Evolutionary conservation across 2,888 invertebrate genomes (phyloP), one percentile per base, ranked within the genome.

Genomic region (Steinernema scapterisci): DNA sequence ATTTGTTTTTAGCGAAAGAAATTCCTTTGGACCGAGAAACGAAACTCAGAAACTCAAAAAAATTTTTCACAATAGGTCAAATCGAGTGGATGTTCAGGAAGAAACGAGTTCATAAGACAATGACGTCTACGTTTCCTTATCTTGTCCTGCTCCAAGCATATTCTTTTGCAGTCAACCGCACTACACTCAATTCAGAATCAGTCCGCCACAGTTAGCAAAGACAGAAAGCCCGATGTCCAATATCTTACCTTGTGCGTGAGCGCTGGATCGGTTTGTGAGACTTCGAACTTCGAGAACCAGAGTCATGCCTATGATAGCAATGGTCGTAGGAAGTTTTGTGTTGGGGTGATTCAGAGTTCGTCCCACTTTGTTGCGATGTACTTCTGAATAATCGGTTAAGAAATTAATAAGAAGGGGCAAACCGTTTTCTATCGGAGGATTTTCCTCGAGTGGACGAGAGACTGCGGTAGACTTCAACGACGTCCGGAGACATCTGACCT

Each of bases 201-300:
- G n/a, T n/a, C n/a, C n/a, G n/a, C n/a, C n/a, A n/a, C n/a, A n/a
- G n/a, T n/a, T n/a, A n/a, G n/a, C n/a, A n/a, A n/a, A n/a, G n/a
- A n/a, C n/a, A n/a, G n/a, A n/a, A n/a, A n/a, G n/a, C n/a, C n/a
- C n/a, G n/a, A n/a, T n/a, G n/a, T n/a, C n/a, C n/a, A n/a, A n/a
- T n/a, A n/a, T 38, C 38, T 6, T 63, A 63, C 63, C 63, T 63
- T 9, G 63, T 63, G 16, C 63, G 63, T 63, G 63, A 63, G 31
- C 63, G 63, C 25, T 63, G 63, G 25, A 63, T 63, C 31, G 63
- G 63, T 19, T 63, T 63, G n/a, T 63, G 63, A 16, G 63, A 63
- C 31, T 63, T 63, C 25, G 63, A 63, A 31, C 38, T 63, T 11
- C 38, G 27, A 7, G 31, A 31, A 13, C 54, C 54, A 5, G 21